These are phyloP conservation scores for Pterostichus niger DNA, from an alignment of 2,888 invertebrate genomes.

Conservation along the genomic window DNA sequence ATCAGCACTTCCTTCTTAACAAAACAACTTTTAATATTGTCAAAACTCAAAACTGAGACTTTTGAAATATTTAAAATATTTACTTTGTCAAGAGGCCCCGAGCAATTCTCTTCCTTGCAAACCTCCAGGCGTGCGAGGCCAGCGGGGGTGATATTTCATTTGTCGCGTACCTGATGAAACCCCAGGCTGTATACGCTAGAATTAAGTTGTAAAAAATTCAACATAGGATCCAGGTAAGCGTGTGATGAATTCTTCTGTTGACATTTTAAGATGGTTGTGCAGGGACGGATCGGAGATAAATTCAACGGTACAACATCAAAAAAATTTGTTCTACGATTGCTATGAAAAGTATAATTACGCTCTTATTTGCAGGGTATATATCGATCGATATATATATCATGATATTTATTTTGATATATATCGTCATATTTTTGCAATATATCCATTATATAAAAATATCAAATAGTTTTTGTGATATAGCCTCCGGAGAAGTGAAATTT, in stretches of 20 bases:
- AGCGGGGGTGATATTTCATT: slow-evolving; percentile 28
- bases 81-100: slow-evolving; percentile 48
- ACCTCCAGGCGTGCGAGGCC: neutral
- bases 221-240: slow-evolving; percentile 46
- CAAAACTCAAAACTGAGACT: slow-evolving; percentile 46
- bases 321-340: too few relatives aligned
- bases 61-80: slow-evolving; percentile 59
- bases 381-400: too few relatives aligned
- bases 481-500: too few relatives aligned
- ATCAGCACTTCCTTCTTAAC: neutral
- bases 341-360: too few relatives aligned
- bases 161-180: slow-evolving; percentile 69
- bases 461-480: too few relatives aligned
- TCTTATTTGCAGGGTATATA: too few relatives aligned
- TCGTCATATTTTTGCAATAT: too few relatives aligned
- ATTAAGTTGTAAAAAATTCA: slow-evolving; percentile 72
- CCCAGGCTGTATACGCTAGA: slow-evolving; percentile 70
- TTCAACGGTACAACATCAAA: too few relatives aligned
- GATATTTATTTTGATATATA: too few relatives aligned
- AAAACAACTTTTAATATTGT: slow-evolving; percentile 47
- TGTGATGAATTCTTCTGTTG: slow-evolving; percentile 56
- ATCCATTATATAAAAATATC: too few relatives aligned
- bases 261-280: slow-evolving; percentile 33
- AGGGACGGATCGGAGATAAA: too few relatives aligned
- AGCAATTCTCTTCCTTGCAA: slow-evolving; percentile 24